Evolutionary conservation across 2,888 invertebrate genomes (phyloP), one percentile per base, ranked within the genome.

Genomic region (Poecilus cupreus): DNA sequence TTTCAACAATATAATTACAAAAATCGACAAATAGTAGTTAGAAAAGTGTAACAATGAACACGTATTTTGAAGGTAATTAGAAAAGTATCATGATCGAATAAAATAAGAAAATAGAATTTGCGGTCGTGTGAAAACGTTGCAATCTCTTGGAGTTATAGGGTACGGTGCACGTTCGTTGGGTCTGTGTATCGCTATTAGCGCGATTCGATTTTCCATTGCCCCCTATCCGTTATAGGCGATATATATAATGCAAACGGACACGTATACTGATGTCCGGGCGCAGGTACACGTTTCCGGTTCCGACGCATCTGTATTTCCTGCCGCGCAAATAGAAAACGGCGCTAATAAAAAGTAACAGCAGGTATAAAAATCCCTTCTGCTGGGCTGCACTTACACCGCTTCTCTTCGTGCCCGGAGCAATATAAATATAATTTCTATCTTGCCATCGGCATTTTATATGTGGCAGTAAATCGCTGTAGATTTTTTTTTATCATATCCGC

Each of bases 341-440:
- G 51, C 72, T 80, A 80, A 80, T 80, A 80, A 80, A 80, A 80
- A 80, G 72, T 80, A 80, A 80, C 72, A 54, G 57, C 80, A 80
- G 80, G 80, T 80, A 80, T 80, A 80, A 80, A 80, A 80, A 39
- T 37, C 46, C 64, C 60, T 43, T 77, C 39, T 22, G 32, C 60
- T 20, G 10, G 20, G 11, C 54, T 32, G 32, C 18, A 22, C 32
- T 54, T 24, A 26, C n/a, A 32, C 76, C 76, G 22, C 60, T 26
- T 24, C 72, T 22, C 49, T 70, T 60, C 60, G 60, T 77, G 57
- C 43, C 11, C 54, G 16, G n/a, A 80, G 72, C 80, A 80, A 80
- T 80, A 80, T 80, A 80, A 80, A 80, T 80, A 80, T 80, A 80
- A 80, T 80, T 80, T 80, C 80, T 80, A 80, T 80, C 72, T 72